Percentiles rank a stretch among this genome's conserved stretches.
phyloP scores from a whole-genome alignment of 2,888 invertebrate genomes.

The Standfussiana lucernea region DNA sequence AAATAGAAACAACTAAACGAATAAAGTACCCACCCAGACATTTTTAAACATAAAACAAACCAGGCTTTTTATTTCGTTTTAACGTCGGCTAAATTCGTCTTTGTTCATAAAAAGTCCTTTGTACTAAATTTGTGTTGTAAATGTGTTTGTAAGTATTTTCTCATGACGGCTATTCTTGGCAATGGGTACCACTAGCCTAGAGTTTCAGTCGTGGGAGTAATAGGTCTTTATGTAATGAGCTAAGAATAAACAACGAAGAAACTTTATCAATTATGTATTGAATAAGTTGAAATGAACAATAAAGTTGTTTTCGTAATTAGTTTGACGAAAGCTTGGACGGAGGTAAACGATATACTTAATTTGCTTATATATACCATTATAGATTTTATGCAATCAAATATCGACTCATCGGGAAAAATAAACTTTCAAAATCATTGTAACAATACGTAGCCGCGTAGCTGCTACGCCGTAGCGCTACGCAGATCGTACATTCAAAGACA shows the following conservation, averaged over 20 bases:
- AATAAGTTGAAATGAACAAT: conserved; percentile 26
- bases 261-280: conserved; percentile 24
- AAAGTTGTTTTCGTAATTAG: conserved; percentile 21
- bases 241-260: conserved; percentile 4
- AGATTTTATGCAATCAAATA: background rate
- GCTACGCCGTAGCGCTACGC: conserved; percentile 50
- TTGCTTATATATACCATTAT: background rate
- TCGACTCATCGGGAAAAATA: background rate
- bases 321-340: background rate
- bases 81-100: conserved; percentile 27
- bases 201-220: conserved; percentile 9
- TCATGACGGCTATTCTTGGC: conserved; percentile 21
- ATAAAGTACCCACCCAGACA: background rate
- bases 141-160: conserved; percentile 32
- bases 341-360: background rate
- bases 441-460: conserved; percentile 28
- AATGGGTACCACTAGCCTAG: background rate
- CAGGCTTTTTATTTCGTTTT: conserved; percentile 24
- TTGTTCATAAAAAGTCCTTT: conserved; percentile 34
- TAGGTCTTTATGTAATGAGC: conserved; percentile 9
- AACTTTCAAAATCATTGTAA: background rate
- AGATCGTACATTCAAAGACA: background rate
- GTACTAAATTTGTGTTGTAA: conserved; percentile 32
- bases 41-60: conserved; percentile 6
- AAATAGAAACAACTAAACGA: background rate